A percentile compares a stretch with the other conserved stretches of the same genome.
Conservation (phyloP, 2,888 invertebrate species). For the Augochlorella aurata region DNA sequence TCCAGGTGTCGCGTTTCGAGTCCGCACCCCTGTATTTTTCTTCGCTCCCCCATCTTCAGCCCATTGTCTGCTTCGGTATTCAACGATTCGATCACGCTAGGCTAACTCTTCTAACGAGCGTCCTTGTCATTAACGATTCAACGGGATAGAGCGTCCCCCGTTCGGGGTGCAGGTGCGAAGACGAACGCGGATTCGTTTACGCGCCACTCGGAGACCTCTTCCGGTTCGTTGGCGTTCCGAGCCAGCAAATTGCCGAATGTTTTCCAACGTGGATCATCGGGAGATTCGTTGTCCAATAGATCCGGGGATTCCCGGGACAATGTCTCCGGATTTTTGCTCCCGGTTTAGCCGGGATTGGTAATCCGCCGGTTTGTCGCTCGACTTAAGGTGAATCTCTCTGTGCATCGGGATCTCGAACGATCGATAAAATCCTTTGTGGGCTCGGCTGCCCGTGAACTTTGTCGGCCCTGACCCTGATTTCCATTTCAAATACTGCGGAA, state of each 20-base stretch:
- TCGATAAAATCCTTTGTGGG: conserved; percentile 29
- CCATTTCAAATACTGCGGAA: neutral
- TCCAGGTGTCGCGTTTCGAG: conserved; percentile 67
- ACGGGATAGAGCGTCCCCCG: conserved; percentile 61
- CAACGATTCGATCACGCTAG: conserved; percentile 77
- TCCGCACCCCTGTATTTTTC: conserved; percentile 34
- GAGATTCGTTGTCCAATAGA: conserved; percentile 31
- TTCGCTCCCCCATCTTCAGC: conserved; percentile 46
- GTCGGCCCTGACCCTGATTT: conserved; percentile 3
- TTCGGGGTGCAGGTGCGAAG: conserved; percentile 56
- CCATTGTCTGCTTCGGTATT: conserved; percentile 76
- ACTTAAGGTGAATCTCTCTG: neutral
- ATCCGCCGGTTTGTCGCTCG: conserved; percentile 22
- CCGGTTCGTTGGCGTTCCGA: conserved; percentile 34
- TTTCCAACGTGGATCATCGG: conserved; percentile 28
- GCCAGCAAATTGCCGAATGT: conserved; percentile 54
- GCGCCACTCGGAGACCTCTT: conserved; percentile 49
- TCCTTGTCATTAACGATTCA: conserved; percentile 74
- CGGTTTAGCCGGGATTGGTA: conserved; percentile 9
- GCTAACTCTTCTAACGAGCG: conserved; percentile 76
- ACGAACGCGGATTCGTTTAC: conserved; percentile 2
- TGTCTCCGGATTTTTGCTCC: conserved; percentile 17
- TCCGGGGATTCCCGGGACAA: conserved; percentile 38
- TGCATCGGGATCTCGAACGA: conserved; percentile 20
- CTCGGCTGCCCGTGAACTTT: conserved; percentile 9